These are phyloP conservation scores for Lordiphosa fenestrarum DNA, from an alignment of 2,888 invertebrate genomes.

Conservation along the genomic window DNA sequence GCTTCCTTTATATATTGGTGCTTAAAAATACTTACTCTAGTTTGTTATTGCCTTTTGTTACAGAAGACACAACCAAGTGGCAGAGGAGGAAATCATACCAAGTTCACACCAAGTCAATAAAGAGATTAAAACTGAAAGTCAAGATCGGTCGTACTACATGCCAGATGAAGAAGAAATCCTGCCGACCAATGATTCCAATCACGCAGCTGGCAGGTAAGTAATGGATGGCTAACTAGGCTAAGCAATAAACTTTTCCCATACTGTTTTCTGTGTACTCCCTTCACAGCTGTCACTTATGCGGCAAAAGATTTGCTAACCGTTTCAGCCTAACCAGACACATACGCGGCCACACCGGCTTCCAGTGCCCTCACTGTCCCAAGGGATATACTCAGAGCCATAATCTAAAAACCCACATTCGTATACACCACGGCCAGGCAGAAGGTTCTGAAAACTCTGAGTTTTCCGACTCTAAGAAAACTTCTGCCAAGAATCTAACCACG, in stretches of 20 bases:
- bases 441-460: background rate
- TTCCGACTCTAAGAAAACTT: background rate
- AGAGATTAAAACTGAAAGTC: slow-evolving; percentile 1
- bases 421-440: background rate
- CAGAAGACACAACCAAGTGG: background rate
- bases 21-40: too few relatives aligned
- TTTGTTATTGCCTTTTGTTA: background rate
- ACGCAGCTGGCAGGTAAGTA: background rate
- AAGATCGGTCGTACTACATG: background rate
- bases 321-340: background rate
- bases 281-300: slow-evolving; percentile 4
- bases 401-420: background rate
- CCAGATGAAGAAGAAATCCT: slow-evolving; percentile 3
- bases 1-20: too few relatives aligned
- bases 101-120: too few relatives aligned
- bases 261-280: too few relatives aligned
- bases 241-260: background rate
- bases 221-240: background rate
- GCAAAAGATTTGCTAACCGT: background rate
- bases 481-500: too few relatives aligned
- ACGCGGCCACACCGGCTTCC: background rate
- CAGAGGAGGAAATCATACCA: too few relatives aligned
- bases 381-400: background rate
- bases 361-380: slow-evolving; percentile 3
- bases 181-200: background rate